Evolutionary conservation across 2,113 vertebrate species (phyloP), one percentile per base, ranked within the genome.

Genomic region (Caranx ignobilis): DNA sequence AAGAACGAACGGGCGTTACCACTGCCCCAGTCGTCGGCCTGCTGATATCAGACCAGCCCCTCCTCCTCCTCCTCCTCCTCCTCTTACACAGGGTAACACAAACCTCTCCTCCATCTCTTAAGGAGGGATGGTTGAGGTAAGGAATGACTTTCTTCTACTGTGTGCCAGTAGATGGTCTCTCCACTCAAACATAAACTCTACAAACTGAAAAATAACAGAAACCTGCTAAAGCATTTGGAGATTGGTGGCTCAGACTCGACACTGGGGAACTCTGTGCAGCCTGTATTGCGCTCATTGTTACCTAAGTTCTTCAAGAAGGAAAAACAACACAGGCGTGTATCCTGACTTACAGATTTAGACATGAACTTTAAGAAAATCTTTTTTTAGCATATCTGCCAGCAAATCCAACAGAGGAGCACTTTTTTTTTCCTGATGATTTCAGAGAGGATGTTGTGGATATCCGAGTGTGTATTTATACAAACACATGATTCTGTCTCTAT

Each of bases 21-120:
- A n/a, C 93, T 99, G 93, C 98, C 98, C 84, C 98, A 99, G 95
- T 98, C 98, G 32, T 99, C 98, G 3, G 97, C 97, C 96, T 99
- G 98, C 97, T 99, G 97, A 98, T 95, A 94, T 89, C 84, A 77
- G 88, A 82, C 84, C 69, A 80, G 54, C 84, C 67, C 81, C 65
- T 77, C 77, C 84, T 83, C 77, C 82, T 84, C 79, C 83, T 90
- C 81, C 65, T 77, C 77, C 84, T 83, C 77, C 82, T 84, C 79
- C 83, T 90, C 71, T 86, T 78, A 82, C 75, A 92, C 88, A 92
- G 91, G 90, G 88, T 92, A 88, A 85, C 68, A 72, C 74, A 77
- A 84, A 85, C 79, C 87, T 91, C 87, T 84, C 79, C 82, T 79
- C 77, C 77, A 60, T 86, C 82, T 82, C 83, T 71, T 35, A 56